phyloP scores from a whole-genome alignment of 2,888 invertebrate species.

The Ernsta delagoae region DNA sequence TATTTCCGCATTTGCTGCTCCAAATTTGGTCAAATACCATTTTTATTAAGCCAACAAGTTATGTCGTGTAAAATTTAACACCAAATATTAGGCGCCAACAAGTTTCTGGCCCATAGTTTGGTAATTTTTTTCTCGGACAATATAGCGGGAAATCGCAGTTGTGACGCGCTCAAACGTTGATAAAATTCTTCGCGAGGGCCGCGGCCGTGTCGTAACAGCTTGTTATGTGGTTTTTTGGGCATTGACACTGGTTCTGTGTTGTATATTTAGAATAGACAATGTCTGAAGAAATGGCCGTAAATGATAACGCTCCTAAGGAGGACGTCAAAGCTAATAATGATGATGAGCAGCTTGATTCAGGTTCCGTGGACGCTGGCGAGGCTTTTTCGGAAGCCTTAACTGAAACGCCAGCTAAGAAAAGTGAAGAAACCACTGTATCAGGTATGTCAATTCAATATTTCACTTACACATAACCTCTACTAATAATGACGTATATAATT shows the following conservation, averaged over 20 bases:
- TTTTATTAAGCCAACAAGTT: conserved; percentile 2
- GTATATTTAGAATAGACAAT: conserved; percentile 75
- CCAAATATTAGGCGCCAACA: neutral
- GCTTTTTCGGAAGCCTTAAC: conserved; percentile 48
- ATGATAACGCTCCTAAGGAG: conserved; percentile 73
- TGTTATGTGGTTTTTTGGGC: conserved; percentile 73
- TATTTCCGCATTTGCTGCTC: conserved; percentile 42
- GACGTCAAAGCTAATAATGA: conserved; percentile 62
- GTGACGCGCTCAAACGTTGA: conserved; percentile 76
- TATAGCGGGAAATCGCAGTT: conserved; percentile 81
- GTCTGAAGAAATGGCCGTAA: conserved; percentile 81
- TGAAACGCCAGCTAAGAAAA: conserved; percentile 47
- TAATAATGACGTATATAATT: conserved; percentile 30
- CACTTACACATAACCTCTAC: conserved; percentile 49
- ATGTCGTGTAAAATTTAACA: neutral
- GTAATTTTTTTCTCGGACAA: conserved; percentile 55
- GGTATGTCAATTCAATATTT: conserved; percentile 38
- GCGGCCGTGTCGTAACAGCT: conserved; percentile 66
- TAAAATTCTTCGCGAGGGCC: conserved; percentile 64
- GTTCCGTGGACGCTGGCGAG: conserved; percentile 51
- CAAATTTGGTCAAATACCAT: conserved; percentile 1
- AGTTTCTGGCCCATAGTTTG: conserved; percentile 35
- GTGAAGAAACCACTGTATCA: conserved; percentile 43
- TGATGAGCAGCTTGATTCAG: conserved; percentile 43
- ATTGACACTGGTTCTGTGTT: conserved; percentile 68